Percentiles rank a stretch among this genome's conserved stretches.
Evolutionary conservation across 2,888 invertebrate genomes (phyloP).

Genomic region (Mesochorus sp.): DNA sequence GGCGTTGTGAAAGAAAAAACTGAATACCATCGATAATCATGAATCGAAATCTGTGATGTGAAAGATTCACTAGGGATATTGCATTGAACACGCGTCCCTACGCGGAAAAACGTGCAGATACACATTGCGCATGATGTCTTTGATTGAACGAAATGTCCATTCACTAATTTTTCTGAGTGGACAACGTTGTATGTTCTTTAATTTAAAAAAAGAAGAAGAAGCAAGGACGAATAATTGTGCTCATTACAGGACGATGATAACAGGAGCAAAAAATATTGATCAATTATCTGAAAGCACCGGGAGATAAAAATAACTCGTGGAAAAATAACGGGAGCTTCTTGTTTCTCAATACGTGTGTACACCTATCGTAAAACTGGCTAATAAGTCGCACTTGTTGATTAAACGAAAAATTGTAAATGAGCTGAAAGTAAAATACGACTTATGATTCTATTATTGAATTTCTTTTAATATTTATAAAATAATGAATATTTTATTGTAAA

Average conservation of each 20-base stretch:
- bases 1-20: conserved; percentile 13
- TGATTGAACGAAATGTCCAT: conserved; percentile 23
- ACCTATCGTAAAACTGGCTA: neutral
- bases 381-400: neutral
- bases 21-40: conserved; percentile 31
- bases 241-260: too few relatives aligned
- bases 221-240: too few relatives aligned
- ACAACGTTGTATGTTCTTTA: neutral
- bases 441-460: too few relatives aligned
- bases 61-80: conserved; percentile 26
- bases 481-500: neutral
- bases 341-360: neutral
- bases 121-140: conserved; percentile 3
- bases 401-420: neutral
- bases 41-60: conserved; percentile 18
- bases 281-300: conserved; percentile 27
- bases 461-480: neutral
- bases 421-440: neutral
- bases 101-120: conserved; percentile 3
- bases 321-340: neutral
- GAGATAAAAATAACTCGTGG: neutral
- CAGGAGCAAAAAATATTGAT: neutral
- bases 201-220: neutral
- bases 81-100: conserved; percentile 4
- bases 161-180: neutral